Base-by-base conservation (phyloP, 1,140 invertebrate species). In the Brachionus rubens region DNA sequence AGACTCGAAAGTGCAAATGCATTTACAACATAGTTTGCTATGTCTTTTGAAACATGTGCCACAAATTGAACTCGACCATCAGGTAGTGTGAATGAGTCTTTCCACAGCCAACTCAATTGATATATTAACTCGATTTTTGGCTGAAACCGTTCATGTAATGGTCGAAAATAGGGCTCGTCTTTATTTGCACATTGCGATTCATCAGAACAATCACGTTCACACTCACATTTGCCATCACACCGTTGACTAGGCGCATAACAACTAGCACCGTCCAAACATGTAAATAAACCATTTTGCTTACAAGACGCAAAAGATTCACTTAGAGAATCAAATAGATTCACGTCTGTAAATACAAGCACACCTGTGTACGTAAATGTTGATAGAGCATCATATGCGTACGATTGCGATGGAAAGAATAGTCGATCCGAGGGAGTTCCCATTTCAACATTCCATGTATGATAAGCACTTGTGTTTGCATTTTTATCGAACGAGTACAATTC, bases 11-110 rank as follows among this genome's bases (percentile, higher is more conserved):
- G 90, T 77, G 91, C 91, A 81, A 96, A 92, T 0, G 91, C 92
- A 21, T 91, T 92, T 3, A 98, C 88, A 86, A 96, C 92, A 93
- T 94, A 96, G 77, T 91, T 90, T 1, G 91, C 91, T 0, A 93
- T 92, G 59, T 84, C 82, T 36, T 90, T 87, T 0, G 94, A 94
- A n/a, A 96, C 92, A 36, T 91, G 89, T 24, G 91, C 85, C 65
- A 90, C 91, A 82, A 96, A 94, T 77, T 84, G 80, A 4, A 84
- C 80, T 43, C 81, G 78, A n/a, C 83, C 83, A 77, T 85, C 81
- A 46, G 83, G 83, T 75, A 82, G 83, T 75, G 14, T 77, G 76
- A 68, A 77, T 21, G 28, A 36, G 40, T 67, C 36, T 76, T 70
- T 30, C 68, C 54, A 77, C 16, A 77, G 33, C 47, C 76, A 75